These are phyloP conservation scores for Corythornis madagascariensis DNA, from an alignment of 2,113 vertebrate genomes.

Conservation along the genomic window DNA sequence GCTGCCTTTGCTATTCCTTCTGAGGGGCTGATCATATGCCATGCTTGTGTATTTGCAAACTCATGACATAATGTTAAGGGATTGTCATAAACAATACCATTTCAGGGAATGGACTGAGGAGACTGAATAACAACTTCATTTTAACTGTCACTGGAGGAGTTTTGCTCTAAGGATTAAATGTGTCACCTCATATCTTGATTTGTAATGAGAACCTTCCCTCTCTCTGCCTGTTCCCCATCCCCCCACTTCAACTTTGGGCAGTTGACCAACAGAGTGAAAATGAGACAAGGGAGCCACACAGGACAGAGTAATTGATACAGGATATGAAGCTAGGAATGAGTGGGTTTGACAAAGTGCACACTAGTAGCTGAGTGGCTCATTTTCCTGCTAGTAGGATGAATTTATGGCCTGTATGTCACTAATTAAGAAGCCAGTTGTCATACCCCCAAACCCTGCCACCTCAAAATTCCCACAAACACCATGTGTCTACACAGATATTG, in stretches of 20 bases:
- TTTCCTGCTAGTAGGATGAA: background rate
- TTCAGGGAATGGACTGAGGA: slow-evolving; percentile 22
- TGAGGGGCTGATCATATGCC: slow-evolving; percentile 19
- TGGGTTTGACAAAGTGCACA: background rate
- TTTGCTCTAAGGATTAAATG: background rate
- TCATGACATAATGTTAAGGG: slow-evolving; percentile 55
- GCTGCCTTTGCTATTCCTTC: slow-evolving; percentile 23
- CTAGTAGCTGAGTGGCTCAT: background rate
- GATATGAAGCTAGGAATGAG: background rate
- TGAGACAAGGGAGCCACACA: background rate
- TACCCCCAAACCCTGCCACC: too few species aligned
- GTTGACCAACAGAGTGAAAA: background rate
- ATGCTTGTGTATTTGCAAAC: slow-evolving; percentile 45
- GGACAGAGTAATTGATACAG: slow-evolving; percentile 16
- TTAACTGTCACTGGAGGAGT: background rate
- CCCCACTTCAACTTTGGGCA: background rate
- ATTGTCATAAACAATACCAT: slow-evolving; percentile 54
- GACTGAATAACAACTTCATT: background rate
- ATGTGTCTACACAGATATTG: accelerated
- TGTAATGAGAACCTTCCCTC: background rate
- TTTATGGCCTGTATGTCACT: background rate
- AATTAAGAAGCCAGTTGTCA: background rate
- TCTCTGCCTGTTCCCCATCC: background rate
- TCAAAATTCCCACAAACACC: accelerated
- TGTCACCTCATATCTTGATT: background rate